Evolutionary conservation across 2,113 vertebrate species (phyloP).

Genomic region (Tachysurus fulvidraco): DNA sequence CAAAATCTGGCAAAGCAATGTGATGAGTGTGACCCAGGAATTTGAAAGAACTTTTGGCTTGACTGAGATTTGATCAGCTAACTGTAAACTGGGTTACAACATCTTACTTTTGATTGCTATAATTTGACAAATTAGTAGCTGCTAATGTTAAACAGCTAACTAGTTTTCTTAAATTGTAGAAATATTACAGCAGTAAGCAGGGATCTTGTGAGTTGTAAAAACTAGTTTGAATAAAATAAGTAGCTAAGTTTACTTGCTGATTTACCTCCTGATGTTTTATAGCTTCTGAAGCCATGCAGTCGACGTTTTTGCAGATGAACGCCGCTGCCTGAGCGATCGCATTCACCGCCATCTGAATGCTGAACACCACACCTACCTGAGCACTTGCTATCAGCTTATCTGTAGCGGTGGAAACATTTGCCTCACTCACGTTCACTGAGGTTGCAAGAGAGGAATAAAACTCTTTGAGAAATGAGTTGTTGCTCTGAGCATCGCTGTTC

Average conservation of each 20-base stretch:
- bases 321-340: constrained; percentile 77
- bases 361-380: constrained; percentile 69
- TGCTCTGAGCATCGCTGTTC: constrained; percentile 38
- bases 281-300: constrained; percentile 71
- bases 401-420: constrained; percentile 17
- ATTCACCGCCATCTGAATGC: constrained; percentile 77
- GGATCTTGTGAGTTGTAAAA: too few relatives aligned
- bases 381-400: constrained; percentile 42
- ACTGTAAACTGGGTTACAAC: not conserved
- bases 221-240: not conserved
- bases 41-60: not conserved
- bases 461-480: constrained; percentile 75
- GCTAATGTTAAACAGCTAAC: not conserved
- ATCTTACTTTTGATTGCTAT: too few relatives aligned
- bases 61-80: not conserved
- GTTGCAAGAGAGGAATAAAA: constrained; percentile 57
- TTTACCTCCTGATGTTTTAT: constrained; percentile 84
- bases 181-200: not conserved
- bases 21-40: not conserved
- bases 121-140: too few relatives aligned
- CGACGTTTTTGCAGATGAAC: constrained; percentile 69
- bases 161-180: not conserved
- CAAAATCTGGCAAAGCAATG: not conserved
- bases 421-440: constrained; percentile 58
- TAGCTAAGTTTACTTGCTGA: not conserved